Evolutionary conservation across 1,140 invertebrate species (phyloP), one percentile per base, ranked within the genome.

Genomic region (Aporrectodea caliginosa): DNA sequence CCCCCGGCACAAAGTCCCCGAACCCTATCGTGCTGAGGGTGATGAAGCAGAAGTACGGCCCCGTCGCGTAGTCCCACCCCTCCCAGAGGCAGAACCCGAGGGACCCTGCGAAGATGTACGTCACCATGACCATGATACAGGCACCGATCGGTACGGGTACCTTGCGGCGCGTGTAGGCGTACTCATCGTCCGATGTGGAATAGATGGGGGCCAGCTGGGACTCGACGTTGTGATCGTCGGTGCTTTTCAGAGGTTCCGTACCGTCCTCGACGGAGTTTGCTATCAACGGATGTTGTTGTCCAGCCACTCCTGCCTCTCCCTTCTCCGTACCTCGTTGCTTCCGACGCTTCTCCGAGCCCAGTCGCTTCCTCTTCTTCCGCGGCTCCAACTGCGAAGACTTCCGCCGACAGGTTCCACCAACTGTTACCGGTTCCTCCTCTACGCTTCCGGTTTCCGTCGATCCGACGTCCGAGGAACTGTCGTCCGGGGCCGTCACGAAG

Each of bases 21-120:
- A 98, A 94, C 0, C 96, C 96, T 81, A 97, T 95, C 1, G 87
- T 88, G 79, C 83, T 90, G 2, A 92, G 85, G 0, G 91, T 95
- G 30, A 95, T 95, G 89, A 97, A 97, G 84, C 95, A 97, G 86
- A 98, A 98, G 87, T 96, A 98, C 73, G 94, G 93, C 33, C 94
- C 94, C 84, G 97, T 96, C 16, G 98, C 89, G 22, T 95, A 91
- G 70, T 92, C 93, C 97, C 87, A 88, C 1, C 79, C 58, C 78
- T 88, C 86, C 85, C 98, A 98, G 34, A 92, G 33, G 31, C 83
- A 93, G 88, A 98, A 97, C 71, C 97, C 89, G 77, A 94, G 90
- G 0, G 95, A 93, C 0, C 96, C 96, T 30, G 93, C 91, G 77
- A 92, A 92, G 84, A 98, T 92, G 88, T 97, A 98, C 75, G 92